Evolutionary conservation across 2,113 vertebrate genomes (phyloP), one percentile per base, ranked within the genome.

Genomic region (Lepisosteus osseus): DNA sequence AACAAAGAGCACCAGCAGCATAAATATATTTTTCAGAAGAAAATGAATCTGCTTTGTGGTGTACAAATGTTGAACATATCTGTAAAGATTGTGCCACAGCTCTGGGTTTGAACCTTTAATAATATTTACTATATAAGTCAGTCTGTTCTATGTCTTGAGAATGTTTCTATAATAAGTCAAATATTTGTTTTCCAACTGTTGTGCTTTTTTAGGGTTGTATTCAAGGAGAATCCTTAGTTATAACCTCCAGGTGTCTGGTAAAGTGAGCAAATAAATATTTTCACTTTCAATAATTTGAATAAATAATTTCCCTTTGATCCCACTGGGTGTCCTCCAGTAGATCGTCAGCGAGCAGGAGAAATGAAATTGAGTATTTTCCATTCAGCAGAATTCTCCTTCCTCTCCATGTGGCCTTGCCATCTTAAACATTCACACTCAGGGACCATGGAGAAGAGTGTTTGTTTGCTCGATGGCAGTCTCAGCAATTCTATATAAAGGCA

Each of bases 341-440:
- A 13, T 43, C 64, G 8, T 40, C 41, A 66, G 7, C 45, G 64
- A 5, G 42, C n/a, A 14, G 43, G 43, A 66, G 9, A 4, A 15
- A n/a, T 44, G 42, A 47, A 66, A 66, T 45, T 47, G 42, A 9
- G 64, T 47, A 66, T 44, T 47, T 44, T 66, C 43, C 42, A 66
- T 43, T 43, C 63, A 65, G 13, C 0, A 15, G 29, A 66, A 44
- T 45, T 66, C 42, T 66, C 64, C 64, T 45, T 6, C 42, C 3
- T 7, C 44, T 45, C 64, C n/a, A 13, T 45, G 13, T 66, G 64
- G 44, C 64, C 64, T 66, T 66, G 64, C 14, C 41, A 44, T 2
- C 45, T 66, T 15, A 43, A 6, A 66, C 43, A 51, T 51, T 47
- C 43, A 45, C n/a, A 66, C 44, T 66, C 43, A 2, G 14, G 43